These are phyloP conservation scores for Ranitomeya variabilis DNA, from an alignment of 2,113 vertebrate genomes.

Conservation along the genomic window DNA sequence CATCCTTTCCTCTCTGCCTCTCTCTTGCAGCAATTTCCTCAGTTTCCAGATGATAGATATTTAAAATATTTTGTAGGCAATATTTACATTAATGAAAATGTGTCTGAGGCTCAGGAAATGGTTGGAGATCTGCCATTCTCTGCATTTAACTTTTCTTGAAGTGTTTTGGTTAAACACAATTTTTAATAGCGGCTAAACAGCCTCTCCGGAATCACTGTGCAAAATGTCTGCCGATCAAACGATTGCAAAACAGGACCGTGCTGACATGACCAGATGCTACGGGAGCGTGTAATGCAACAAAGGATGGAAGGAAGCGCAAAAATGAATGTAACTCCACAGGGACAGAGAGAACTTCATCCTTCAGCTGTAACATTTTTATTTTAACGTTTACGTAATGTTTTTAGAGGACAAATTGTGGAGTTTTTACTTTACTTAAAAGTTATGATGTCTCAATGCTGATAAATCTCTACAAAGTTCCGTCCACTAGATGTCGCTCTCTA, in stretches of 20 bases:
- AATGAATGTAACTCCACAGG: neutral
- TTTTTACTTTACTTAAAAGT: too few relatives aligned
- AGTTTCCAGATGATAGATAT: neutral
- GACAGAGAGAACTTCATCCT: too few relatives aligned
- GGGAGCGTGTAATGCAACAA: neutral
- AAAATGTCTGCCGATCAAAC: neutral
- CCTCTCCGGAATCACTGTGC: neutral
- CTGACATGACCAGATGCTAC: neutral
- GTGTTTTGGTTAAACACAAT: slow-evolving; percentile 37
- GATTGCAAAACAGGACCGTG: neutral
- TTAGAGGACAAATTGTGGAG: too few relatives aligned
- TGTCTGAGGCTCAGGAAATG: neutral
- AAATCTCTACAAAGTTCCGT: too few relatives aligned
- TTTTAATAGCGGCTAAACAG: slow-evolving; percentile 27
- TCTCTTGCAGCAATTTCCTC: neutral
- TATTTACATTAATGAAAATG: slow-evolving; percentile 50
- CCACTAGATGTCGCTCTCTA: too few relatives aligned
- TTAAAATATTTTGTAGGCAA: slow-evolving; percentile 33
- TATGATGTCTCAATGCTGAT: too few relatives aligned
- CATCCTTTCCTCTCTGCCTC: neutral
- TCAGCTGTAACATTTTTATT: too few relatives aligned
- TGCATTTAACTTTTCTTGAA: slow-evolving; percentile 39
- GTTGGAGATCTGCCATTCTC: slow-evolving; percentile 36
- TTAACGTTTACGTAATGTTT: too few relatives aligned
- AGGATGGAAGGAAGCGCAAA: neutral